Base-by-base conservation (phyloP, 2,888 invertebrate genomes). In the Crioceris asparagi region DNA sequence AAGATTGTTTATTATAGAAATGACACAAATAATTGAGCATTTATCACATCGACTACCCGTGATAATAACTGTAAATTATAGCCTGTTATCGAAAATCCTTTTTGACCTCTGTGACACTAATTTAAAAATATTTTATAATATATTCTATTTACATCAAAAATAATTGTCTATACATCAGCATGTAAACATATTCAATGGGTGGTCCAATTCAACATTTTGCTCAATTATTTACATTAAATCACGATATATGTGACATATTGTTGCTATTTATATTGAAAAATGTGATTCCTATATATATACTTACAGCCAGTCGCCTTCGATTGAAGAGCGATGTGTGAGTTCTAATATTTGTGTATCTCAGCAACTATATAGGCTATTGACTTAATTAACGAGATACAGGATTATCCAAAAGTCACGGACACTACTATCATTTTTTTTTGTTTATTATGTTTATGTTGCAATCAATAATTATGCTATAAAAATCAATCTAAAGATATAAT, bases 111-210 rank as follows among this genome's bases (percentile, higher is more conserved):
- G 12, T 12, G 15, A 27, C 27, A 27, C 27, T 27, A 12, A 15
- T 27, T 27, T 27, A 27, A 27, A 27, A 27, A 27, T 27, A 27
- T 27, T 27, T 27, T 27, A 27, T 14, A n/a, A n/a, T n/a, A n/a
- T n/a, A 27, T 27, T 27, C 14, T 27, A 27, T 27, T 27, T 27
- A 27, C 27, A 27, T 27, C 14, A n/a, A n/a, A 27, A 27, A 27
- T 27, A 27, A 27, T 27, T 27, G 27, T 15, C 4, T 11, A 4
- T 5, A 12, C 15, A 27, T 14, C 12, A 14, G 27, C 27, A 10
- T 27, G 27, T 27, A 27, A 27, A 27, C 27, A 27, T 27, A 27
- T 27, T 14, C 3, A 15, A 27, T 27, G 27, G 27, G 27, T 27
- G 27, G 27, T 27, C 27, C 27, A 15, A 27, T 27, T 14, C 21